Evolutionary conservation across 2,797 vertebrate genomes (phyloP), one percentile per base, ranked within the genome.

Genomic region (Margarornis squamiger): DNA sequence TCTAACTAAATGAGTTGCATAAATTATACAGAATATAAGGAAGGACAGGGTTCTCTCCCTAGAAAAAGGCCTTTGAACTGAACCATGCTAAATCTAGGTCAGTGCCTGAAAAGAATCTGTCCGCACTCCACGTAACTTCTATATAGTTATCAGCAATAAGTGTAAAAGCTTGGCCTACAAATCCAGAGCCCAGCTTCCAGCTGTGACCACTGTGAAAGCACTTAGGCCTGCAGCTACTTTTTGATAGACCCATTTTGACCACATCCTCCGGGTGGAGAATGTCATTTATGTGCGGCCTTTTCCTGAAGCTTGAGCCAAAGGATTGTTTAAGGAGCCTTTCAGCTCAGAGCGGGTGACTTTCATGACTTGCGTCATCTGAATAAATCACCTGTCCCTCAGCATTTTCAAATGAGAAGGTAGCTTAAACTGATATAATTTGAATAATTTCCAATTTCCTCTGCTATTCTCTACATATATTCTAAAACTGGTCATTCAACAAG

Each of bases 51-150:
- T 65, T 90, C 80, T 77, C 46, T 91, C 24, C 22, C 14, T 58
- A 36, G 0, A 3, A 71, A 79, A 92, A 63, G 26, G 34, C 26
- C 32, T 92, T 80, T 80, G 48, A 77, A 86, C 46, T 59, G 61
- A 90, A 83, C 66, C 41, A 71, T 34, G 23, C 23, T 78, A 90
- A 92, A 95, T 95, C 63, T 95, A 83, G 91, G 78, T 73, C 81
- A 93, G n/a, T 41, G 57, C 19, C 68, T 88, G 85, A 74, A 94
- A 94, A 92, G 75, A 86, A 74, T 49, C 75, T 85, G 22, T 55
- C 48, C 74, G 78, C 81, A 59, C 6, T 77, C 71, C 57, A 43
- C 26, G 23, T 38, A 71, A n/a, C 11, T 73, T 77, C 75, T 70
- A 41, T 39, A 66, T 36, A 77, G 67, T 87, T 89, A 71, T 22